Conservation (phyloP, 2,888 invertebrate species). For the Formica aserva region DNA sequence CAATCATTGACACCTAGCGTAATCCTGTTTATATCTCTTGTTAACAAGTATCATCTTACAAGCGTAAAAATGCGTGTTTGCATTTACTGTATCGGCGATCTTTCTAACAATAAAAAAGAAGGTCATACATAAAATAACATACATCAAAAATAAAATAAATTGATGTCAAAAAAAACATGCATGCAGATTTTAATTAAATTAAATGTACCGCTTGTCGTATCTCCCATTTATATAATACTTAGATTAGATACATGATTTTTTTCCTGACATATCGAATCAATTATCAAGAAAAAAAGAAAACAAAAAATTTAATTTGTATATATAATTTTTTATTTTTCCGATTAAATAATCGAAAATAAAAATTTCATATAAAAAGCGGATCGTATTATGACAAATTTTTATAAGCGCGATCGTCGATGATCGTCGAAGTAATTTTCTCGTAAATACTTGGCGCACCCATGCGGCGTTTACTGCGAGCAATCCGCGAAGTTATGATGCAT, state of each 20-base stretch:
- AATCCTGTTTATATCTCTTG: background rate
- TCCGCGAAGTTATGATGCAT: background rate
- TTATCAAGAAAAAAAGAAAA: background rate
- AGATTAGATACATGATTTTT: background rate
- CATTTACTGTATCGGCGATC: background rate
- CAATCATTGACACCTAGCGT: background rate
- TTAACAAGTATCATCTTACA: background rate
- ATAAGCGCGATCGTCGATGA: constrained; percentile 3
- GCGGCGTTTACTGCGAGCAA: background rate
- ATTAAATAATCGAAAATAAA: background rate
- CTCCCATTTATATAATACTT: background rate
- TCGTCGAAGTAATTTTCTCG: constrained; percentile 23
- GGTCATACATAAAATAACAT: background rate
- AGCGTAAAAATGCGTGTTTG: background rate
- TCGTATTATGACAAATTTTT: background rate
- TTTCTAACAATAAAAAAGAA: background rate
- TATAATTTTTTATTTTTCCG: background rate
- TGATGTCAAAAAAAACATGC: background rate
- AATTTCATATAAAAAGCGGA: background rate
- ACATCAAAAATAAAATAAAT: background rate
- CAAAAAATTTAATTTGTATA: background rate
- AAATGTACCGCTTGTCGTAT: background rate
- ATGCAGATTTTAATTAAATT: background rate
- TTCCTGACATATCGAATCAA: background rate
- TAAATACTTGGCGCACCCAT: constrained; percentile 41